A percentile compares a stretch with the other conserved stretches of the same genome.
Evolutionary conservation across 2,113 vertebrate species (phyloP).

Genomic region (Lepisosteus osseus): DNA sequence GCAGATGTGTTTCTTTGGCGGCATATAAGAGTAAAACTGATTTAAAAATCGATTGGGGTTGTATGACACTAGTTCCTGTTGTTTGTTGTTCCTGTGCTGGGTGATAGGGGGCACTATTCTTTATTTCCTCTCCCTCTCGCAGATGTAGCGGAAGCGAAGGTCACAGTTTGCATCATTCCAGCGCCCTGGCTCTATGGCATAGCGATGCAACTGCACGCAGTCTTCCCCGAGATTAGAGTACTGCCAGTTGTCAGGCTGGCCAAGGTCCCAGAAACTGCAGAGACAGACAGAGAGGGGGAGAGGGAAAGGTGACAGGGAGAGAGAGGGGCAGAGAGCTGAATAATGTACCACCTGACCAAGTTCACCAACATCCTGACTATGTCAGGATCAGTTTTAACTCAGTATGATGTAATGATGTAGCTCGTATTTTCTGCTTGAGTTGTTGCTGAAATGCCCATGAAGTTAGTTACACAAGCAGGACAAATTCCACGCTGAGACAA

Average conservation of each 20-base stretch:
- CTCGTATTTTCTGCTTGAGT: no score
- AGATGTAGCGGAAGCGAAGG: slow-evolving; percentile 33
- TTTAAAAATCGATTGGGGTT: no score
- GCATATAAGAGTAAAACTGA: no score
- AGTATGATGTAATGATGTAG: no score
- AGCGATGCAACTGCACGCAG: slow-evolving; percentile 50
- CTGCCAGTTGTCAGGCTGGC: slow-evolving; percentile 57
- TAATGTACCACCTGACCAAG: no score
- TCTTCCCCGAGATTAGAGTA: slow-evolving; percentile 48
- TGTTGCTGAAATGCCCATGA: no score
- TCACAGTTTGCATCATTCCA: slow-evolving; percentile 59
- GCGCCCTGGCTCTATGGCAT: not conserved
- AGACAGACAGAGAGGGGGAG: not conserved
- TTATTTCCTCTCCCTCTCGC: slow-evolving; percentile 28
- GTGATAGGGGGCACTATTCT: not conserved
- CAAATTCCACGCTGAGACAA: no score
- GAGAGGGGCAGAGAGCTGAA: not conserved
- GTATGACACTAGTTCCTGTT: no score
- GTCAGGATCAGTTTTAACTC: no score
- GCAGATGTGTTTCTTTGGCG: no score
- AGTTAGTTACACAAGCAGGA: no score
- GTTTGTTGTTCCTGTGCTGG: not conserved
- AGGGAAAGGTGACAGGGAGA: not conserved
- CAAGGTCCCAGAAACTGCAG: slow-evolving; percentile 49
- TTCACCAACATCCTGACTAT: no score